A percentile compares a stretch with the other conserved stretches of the same genome.
phyloP scores from a whole-genome alignment of 2,113 vertebrate species.

The Misgurnus mizolepis region DNA sequence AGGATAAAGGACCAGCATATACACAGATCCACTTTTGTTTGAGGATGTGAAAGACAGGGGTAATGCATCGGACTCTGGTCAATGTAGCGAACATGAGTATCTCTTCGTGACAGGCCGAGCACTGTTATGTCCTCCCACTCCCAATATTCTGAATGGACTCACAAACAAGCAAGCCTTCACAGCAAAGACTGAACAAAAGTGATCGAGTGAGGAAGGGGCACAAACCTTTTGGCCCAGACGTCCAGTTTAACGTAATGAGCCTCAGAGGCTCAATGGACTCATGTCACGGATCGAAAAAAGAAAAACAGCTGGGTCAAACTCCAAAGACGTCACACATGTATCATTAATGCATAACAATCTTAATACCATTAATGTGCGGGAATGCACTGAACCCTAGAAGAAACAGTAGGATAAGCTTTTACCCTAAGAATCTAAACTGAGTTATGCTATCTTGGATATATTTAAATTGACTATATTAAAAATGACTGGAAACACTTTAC shows the following conservation, averaged over 20 bases:
- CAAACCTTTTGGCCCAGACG: slow-evolving; percentile 23
- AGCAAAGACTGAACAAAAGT: slow-evolving; percentile 33
- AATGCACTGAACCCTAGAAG: background rate
- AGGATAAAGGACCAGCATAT: background rate
- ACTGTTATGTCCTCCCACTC: slow-evolving; percentile 52
- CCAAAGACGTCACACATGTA: slow-evolving; percentile 34
- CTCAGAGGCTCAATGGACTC: slow-evolving; percentile 35
- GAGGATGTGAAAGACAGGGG: slow-evolving; percentile 17
- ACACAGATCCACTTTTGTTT: slow-evolving; percentile 35
- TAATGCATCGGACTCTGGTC: slow-evolving; percentile 3
- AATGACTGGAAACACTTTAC: too few relatives aligned
- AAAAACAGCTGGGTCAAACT: slow-evolving; percentile 34
- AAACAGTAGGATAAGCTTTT: slow-evolving; percentile 12
- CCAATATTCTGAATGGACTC: slow-evolving; percentile 23
- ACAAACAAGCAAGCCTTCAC: slow-evolving; percentile 49
- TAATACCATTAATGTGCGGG: slow-evolving; percentile 34
- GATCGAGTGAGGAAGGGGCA: slow-evolving; percentile 21
- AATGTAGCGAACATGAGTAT: slow-evolving; percentile 25
- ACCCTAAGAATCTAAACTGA: slow-evolving; percentile 19
- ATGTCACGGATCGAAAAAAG: slow-evolving; percentile 11
- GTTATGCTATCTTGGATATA: too few relatives aligned
- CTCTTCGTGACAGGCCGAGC: slow-evolving; percentile 39
- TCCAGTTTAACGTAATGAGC: slow-evolving; percentile 1
- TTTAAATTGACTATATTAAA: too few relatives aligned
- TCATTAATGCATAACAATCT: slow-evolving; percentile 41